Evolutionary conservation across 2,888 invertebrate genomes (phyloP), one percentile per base, ranked within the genome.

Genomic region (Apotomis betuletana): DNA sequence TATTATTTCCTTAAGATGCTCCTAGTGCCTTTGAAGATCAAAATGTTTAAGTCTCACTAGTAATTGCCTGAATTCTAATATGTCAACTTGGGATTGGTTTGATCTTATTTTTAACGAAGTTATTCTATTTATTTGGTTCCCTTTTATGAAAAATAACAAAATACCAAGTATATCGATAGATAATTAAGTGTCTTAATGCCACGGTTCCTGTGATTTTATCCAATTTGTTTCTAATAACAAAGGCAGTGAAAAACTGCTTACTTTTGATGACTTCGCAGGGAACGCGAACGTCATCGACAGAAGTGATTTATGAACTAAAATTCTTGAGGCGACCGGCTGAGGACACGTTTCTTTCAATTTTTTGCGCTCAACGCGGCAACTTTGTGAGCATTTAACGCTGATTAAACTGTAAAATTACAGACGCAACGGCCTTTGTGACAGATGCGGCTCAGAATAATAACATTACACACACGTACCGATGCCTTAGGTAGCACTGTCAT

Each of bases 321-420:
- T 90, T 90, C 88, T 85, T 86, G 77, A 80, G 80, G 77, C 81
- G 76, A 79, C 77, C 86, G 81, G 82, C 83, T 79, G 81, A 81
- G 83, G 86, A 80, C 78, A 81, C 82, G 81, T 83, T 83, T 81
- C 75, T 77, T 77, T 75, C 82, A 83, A 90, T 88, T 89, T 88
- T 87, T 85, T 79, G 78, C 74, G 77, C 75, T 72, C 67, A 74
- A 76, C 79, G 90, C 90, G 90, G 91, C 86, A 85, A 86, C 85
- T 88, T 83, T 91, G 87, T 87, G 83, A 85, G 85, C 89, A 92
- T 93, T 93, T 92, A 93, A 93, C 93, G 93, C 92, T 93, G 91
- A 93, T 93, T 93, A 93, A 92, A 93, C 92, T 93, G 92, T 93
- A 91, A 93, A 93, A 93, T 93, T 92, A 90, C 88, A 71, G 81